Conservation (phyloP, 2,797 vertebrate genomes). For the Sebastes steindachneri region DNA sequence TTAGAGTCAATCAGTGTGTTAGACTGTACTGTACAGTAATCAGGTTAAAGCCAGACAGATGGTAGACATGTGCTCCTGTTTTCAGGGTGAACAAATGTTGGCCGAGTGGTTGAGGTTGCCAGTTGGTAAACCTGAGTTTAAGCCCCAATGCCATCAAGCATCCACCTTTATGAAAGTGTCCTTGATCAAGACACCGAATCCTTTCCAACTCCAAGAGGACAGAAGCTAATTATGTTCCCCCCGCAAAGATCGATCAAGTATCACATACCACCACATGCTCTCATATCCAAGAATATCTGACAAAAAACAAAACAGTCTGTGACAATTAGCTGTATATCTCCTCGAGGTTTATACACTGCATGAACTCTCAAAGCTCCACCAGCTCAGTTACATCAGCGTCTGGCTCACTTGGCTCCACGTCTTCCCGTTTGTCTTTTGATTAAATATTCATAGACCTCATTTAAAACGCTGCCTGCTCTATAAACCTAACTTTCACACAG, state of each 20-base stretch:
- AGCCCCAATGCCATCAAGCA: neutral
- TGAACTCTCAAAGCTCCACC: constrained; percentile 5
- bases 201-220: neutral
- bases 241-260: neutral
- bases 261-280: neutral
- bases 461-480: constrained; percentile 51
- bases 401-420: constrained; percentile 22
- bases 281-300: neutral
- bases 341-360: neutral
- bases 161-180: neutral
- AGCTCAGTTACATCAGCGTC: constrained; percentile 40
- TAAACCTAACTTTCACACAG: constrained; percentile 39
- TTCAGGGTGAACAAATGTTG: neutral
- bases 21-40: neutral
- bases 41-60: neutral
- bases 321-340: neutral
- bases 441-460: constrained; percentile 63
- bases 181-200: neutral
- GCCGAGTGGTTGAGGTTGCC: neutral
- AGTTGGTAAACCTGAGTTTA: neutral
- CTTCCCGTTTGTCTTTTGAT: constrained; percentile 55
- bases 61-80: neutral
- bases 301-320: constrained; percentile 1
- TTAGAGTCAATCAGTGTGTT: neutral
- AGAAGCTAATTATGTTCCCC: neutral